phyloP scores from a whole-genome alignment of 2,113 vertebrate genomes.

The Lutjanus erythropterus region DNA sequence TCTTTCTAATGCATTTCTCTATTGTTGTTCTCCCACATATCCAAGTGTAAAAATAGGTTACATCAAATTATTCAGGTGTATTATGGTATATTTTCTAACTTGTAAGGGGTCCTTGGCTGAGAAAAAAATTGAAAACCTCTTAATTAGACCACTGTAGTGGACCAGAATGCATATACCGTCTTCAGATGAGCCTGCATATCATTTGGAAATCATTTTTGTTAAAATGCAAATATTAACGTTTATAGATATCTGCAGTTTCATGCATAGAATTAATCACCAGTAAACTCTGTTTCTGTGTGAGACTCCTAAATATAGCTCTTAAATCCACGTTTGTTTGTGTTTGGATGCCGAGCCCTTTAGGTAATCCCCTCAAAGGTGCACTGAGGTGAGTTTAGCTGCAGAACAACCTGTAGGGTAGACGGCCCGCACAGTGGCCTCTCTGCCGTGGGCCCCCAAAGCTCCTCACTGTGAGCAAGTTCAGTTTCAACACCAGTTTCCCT shows the following conservation, averaged over 20 bases:
- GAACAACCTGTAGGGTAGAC: slow-evolving; percentile 3
- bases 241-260: background rate
- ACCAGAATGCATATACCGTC: too few relatives aligned
- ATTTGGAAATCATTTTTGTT: background rate
- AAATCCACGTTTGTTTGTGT: slow-evolving; percentile 30
- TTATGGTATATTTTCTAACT: too few relatives aligned
- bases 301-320: slow-evolving; percentile 7
- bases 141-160: too few relatives aligned
- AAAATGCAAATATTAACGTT: background rate
- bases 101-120: too few relatives aligned
- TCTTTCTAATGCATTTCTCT: too few relatives aligned
- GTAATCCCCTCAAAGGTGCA: slow-evolving; percentile 42
- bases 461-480: slow-evolving; percentile 4
- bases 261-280: background rate
- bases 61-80: too few relatives aligned
- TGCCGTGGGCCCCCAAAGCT: slow-evolving; percentile 11
- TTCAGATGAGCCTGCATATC: background rate
- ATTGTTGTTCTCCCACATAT: too few relatives aligned
- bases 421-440: slow-evolving; percentile 32
- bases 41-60: too few relatives aligned
- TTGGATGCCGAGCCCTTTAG: background rate
- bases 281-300: slow-evolving; percentile 1
- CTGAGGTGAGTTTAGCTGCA: slow-evolving; percentile 28
- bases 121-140: too few relatives aligned
- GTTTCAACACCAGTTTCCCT: slow-evolving; percentile 43